Base-by-base conservation (phyloP, 2,888 invertebrate species). In the Erynnis tages region DNA sequence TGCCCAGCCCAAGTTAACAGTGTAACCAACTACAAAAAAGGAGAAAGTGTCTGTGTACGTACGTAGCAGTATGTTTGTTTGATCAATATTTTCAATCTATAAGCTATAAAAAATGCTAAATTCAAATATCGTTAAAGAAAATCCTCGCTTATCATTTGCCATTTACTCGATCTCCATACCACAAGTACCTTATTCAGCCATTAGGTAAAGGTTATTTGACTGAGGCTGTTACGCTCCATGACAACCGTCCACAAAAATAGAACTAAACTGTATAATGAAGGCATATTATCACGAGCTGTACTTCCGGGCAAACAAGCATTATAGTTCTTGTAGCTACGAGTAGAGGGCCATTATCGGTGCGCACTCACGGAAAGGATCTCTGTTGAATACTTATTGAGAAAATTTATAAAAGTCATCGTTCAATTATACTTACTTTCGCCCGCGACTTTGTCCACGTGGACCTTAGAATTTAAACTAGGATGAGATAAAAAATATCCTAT, bases 181-280 rank as follows among this genome's bases (percentile, higher is more conserved):
- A 25, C 10, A 16, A 7, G 25, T 23, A 13, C 38, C 7, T 10
- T 16, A 21, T 14, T 2, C 19, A 6, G 40, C 16, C 17, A 46
- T 34, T 46, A 46, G 25, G 45, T 35, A 35, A 46, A 35, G 35
- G 45, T 46, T 44, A 46, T 13, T 46, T 23, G 14, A 25, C 17
- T 46, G 34, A 21, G 30, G n/a, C 34, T 23, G 45, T 46, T 46
- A 46, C 45, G 45, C 23, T 34, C 10, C 45, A 46, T 19, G 35
- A 35, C 45, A 46, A 34, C 13, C 35, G 35, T 25, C 34, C 35
- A 46, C 35, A 35, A 34, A 46, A 35, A 46, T 45, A 35, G 25
- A 45, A n/a, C 35, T 35, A 11, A 21, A 32, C 23, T 11, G 23
- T 14, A 30, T 44, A 32, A 32, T 23, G 23, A 32, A 44, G 32